Base-by-base conservation (phyloP, 2,797 vertebrate genomes). In the Darevskia nairensis region DNA sequence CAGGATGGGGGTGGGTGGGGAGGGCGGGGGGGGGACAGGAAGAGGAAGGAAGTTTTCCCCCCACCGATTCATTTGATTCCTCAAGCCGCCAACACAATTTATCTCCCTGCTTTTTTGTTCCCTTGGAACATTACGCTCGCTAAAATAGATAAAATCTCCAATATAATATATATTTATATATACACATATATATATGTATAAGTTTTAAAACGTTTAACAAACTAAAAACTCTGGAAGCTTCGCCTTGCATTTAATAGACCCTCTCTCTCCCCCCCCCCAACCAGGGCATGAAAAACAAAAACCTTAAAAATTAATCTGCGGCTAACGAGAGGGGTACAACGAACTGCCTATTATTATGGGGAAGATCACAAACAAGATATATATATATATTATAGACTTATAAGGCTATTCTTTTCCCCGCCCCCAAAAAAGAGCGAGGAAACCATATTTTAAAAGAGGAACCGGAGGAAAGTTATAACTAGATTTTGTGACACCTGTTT, bases 401-500 rank as follows among this genome's bases (percentile, higher is more conserved):
- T 81, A 85, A 66, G 84, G 88, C 71, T 85, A 85, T 64, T 80
- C 6, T 29, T 85, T 71, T 59, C 32, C 55, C 13, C 50, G 41
- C 79, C 44, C 41, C 55, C 23, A 86, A 89, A 74, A n/a, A 92
- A 79, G 93, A 88, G 87, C 80, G 92, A 93, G 92, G 95, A 94
- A 89, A 89, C 81, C 83, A 93, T 91, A 89, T 92, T 25, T 66
- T 88, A 89, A 89, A 91, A 95, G 93, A 95, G 94, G 85, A 93
- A 92, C 90, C 41, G 90, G 95, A 97, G 96, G 94, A 97, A 98
- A 98, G 97, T 97, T 95, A 97, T 98, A 97, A 97, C 97, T 98
- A 96, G 97, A 97, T 97, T 97, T 97, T 95, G 98, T 97, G 97
- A 97, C 97, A 97, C 97, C 97, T 97, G 85, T 81, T 89, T 89